Evolutionary conservation across 2,888 invertebrate genomes (phyloP).

Genomic region (Gibbula magus): DNA sequence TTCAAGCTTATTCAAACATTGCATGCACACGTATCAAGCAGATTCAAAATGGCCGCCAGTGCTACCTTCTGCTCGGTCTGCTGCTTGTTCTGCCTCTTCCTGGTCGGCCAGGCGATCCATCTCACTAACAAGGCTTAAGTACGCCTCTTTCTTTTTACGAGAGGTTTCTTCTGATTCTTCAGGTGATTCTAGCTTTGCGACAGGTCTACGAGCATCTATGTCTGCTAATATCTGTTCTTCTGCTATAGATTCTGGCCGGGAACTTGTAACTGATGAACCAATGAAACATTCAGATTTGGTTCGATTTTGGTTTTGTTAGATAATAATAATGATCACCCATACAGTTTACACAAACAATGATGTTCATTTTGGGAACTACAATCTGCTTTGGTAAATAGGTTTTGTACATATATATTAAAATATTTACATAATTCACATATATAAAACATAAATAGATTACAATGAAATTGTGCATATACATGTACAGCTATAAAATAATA

Average conservation of each 20-base stretch:
- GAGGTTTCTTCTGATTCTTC: slow-evolving; percentile 45
- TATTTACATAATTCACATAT: too few relatives aligned
- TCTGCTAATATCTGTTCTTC: slow-evolving; percentile 52
- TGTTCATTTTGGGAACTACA: too few relatives aligned
- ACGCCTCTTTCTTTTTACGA: slow-evolving; percentile 70
- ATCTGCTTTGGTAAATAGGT: too few relatives aligned
- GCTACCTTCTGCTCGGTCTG: background rate
- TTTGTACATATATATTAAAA: too few relatives aligned
- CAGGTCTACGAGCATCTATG: slow-evolving; percentile 59
- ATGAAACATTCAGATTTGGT: too few relatives aligned
- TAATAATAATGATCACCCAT: too few relatives aligned
- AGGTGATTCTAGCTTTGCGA: slow-evolving; percentile 42
- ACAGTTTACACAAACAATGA: too few relatives aligned
- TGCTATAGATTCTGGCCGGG: slow-evolving; percentile 33
- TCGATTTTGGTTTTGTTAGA: too few relatives aligned
- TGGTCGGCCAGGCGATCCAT: slow-evolving; percentile 54
- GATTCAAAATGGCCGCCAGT: slow-evolving; percentile 18
- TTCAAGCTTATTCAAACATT: background rate
- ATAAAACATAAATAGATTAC: too few relatives aligned
- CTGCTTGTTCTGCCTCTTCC: slow-evolving; percentile 31
- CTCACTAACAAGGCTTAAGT: slow-evolving; percentile 60
- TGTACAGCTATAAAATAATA: too few relatives aligned
- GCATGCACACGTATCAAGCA: background rate
- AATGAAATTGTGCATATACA: too few relatives aligned
- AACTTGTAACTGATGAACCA: slow-evolving; percentile 32